These are phyloP conservation scores for Scytalopus superciliaris DNA, from an alignment of 2,113 vertebrate species.

Conservation along the genomic window DNA sequence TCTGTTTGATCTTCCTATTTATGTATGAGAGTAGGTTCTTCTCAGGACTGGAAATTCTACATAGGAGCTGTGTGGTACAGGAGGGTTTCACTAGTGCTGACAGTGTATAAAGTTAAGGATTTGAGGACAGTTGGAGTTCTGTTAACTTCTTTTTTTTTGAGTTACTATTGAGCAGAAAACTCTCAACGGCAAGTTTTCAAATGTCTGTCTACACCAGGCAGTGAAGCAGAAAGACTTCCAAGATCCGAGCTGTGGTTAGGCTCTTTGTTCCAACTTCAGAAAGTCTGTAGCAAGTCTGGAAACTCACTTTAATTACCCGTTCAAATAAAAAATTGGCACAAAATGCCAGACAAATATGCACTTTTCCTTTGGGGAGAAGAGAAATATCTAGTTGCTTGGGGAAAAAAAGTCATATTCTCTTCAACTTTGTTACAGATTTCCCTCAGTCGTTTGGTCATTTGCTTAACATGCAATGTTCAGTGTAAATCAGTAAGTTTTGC, in stretches of 20 bases:
- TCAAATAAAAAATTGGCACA: background rate
- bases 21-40: background rate
- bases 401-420: background rate
- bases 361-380: background rate
- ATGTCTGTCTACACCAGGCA: background rate
- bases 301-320: background rate
- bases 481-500: background rate
- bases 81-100: background rate
- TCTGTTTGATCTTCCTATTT: background rate
- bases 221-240: background rate
- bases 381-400: background rate
- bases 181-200: background rate
- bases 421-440: background rate
- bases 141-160: background rate
- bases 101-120: background rate
- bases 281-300: background rate
- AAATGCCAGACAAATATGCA: background rate
- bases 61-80: background rate
- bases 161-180: background rate
- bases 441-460: background rate
- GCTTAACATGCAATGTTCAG: background rate
- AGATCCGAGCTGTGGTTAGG: background rate
- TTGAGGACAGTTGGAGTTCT: background rate
- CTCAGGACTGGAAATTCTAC: background rate
- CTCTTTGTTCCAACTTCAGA: background rate